A percentile compares a stretch with the other conserved stretches of the same genome.
phyloP scores from a whole-genome alignment of 2,888 invertebrate genomes.

The Sarcophaga subvicina region DNA sequence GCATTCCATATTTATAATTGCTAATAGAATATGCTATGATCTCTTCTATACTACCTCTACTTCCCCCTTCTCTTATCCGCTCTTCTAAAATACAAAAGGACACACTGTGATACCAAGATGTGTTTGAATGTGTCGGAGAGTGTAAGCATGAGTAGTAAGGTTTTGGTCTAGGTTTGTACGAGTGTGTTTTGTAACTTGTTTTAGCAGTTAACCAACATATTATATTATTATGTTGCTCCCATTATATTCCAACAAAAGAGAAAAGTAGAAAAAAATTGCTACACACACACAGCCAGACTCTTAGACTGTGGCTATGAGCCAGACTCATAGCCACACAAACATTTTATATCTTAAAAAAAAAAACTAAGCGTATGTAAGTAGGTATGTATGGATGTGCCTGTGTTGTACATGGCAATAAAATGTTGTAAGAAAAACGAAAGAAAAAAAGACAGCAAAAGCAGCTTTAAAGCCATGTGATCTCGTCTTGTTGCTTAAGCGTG shows the following conservation, averaged over 20 bases:
- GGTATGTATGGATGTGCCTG: neutral
- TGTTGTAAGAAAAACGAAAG: neutral
- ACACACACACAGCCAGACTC: slow-evolving; percentile 44
- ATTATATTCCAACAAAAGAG: slow-evolving; percentile 30
- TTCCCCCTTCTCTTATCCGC: neutral
- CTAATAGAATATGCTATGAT: slow-evolving; percentile 79
- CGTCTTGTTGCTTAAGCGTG: slow-evolving; percentile 34
- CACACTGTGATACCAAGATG: neutral
- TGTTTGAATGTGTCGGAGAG: neutral
- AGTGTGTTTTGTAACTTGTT: slow-evolving; percentile 7
- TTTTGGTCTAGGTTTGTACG: neutral
- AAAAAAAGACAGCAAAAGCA: neutral
- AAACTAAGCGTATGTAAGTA: neutral
- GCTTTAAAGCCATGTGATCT: slow-evolving; percentile 57
- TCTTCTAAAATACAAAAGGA: slow-evolving; percentile 32
- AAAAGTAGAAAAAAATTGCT: slow-evolving; percentile 22
- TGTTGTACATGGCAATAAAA: slow-evolving; percentile 39
- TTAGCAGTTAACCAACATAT: slow-evolving; percentile 36
- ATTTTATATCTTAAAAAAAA: slow-evolving; percentile 23
- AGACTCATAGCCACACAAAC: slow-evolving; percentile 18
- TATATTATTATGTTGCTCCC: slow-evolving; percentile 45
- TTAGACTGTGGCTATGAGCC: too few species aligned
- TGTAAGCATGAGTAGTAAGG: neutral
- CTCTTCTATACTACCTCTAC: slow-evolving; percentile 16
- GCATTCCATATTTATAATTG: slow-evolving; percentile 77